Conservation (phyloP, 2,888 invertebrate genomes). For the Agrotis puta region DNA sequence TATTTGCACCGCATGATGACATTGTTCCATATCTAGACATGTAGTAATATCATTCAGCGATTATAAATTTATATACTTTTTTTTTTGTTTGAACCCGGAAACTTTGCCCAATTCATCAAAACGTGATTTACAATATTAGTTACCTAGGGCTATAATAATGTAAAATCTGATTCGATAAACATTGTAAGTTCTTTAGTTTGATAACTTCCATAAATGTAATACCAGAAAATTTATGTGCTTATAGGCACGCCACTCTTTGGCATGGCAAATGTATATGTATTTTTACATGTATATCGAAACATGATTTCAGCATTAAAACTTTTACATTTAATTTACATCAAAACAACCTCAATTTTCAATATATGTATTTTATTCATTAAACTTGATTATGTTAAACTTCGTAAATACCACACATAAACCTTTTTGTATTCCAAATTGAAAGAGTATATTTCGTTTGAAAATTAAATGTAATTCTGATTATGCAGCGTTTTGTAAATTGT, state of each 20-base stretch:
- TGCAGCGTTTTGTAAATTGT: background rate
- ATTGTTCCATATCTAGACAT: no score
- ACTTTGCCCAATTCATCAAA: no score
- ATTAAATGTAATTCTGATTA: background rate
- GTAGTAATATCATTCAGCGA: no score
- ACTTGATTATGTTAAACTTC: background rate
- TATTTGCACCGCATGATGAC: background rate
- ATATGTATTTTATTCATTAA: background rate
- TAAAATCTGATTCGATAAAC: no score
- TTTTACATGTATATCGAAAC: background rate
- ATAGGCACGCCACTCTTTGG: no score
- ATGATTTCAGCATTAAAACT: background rate
- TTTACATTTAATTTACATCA: background rate
- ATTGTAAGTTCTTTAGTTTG: no score
- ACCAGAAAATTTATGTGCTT: no score
- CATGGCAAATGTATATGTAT: background rate
- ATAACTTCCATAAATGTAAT: no score
- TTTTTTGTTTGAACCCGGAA: no score
- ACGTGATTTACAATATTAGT: no score
- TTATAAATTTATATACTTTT: no score
- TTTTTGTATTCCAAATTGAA: constrained; percentile 8
- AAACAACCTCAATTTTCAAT: background rate
- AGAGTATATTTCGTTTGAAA: background rate
- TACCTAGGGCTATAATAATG: no score
- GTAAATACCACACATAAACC: background rate